These are phyloP conservation scores for Drosophila bunnanda DNA, from an alignment of 2,888 invertebrate genomes.

Conservation along the genomic window DNA sequence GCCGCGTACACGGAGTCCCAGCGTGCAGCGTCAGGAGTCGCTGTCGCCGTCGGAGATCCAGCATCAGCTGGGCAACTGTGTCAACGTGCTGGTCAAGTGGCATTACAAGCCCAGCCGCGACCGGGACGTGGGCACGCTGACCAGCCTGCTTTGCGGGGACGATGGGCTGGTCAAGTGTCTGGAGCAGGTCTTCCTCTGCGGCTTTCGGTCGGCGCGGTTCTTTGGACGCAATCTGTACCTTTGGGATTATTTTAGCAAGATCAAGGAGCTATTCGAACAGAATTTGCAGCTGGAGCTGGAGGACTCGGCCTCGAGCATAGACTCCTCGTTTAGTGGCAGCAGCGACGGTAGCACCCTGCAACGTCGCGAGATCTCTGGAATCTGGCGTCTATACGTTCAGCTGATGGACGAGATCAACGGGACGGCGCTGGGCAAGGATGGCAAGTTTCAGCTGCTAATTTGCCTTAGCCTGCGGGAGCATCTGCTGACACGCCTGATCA, in stretches of 20 bases:
- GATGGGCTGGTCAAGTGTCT: constrained; percentile 96
- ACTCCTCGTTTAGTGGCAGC: constrained; percentile 77
- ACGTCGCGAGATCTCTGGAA: constrained; percentile 87
- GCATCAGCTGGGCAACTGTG: constrained; percentile 91
- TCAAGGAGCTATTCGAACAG: constrained; percentile 92
- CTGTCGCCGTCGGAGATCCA: constrained; percentile 86
- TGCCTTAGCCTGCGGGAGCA: constrained; percentile 96
- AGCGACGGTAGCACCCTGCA: constrained; percentile 70
- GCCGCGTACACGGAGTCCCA: constrained; percentile 89
- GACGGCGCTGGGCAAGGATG: constrained; percentile 96
- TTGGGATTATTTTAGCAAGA: constrained; percentile 97
- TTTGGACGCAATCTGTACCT: constrained; percentile 97
- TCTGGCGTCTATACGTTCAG: constrained; percentile 95
- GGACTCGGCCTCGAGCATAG: constrained; percentile 80
- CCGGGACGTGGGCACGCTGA: constrained; percentile 92
- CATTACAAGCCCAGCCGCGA: constrained; percentile 95
- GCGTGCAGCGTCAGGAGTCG: constrained; percentile 87
- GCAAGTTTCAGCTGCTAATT: constrained; percentile 98
- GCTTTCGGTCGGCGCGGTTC: constrained; percentile 96
- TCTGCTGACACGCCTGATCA: constrained; percentile 94
- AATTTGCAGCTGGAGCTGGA: constrained; percentile 84
- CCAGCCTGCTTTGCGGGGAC: constrained; percentile 97
- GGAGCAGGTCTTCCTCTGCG: constrained; percentile 97
- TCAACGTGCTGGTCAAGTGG: constrained; percentile 98
- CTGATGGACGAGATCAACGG: constrained; percentile 94